Evolutionary conservation across 1,140 invertebrate genomes (phyloP), one percentile per base, ranked within the genome.

Genomic region (Bombus sibiricus): DNA sequence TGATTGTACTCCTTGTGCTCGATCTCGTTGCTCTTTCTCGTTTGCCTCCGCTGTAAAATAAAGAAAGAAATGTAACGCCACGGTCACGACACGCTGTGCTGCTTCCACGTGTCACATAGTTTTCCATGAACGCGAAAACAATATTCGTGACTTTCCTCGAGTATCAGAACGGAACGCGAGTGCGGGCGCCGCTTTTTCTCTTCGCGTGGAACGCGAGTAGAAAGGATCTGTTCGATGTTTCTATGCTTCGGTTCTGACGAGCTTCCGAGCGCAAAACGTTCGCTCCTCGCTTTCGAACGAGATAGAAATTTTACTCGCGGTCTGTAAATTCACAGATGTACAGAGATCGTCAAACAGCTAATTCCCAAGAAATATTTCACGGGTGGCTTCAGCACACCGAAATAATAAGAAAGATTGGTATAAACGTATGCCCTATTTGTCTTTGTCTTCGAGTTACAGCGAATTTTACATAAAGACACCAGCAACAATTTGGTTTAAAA

Each of bases 111-210:
- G 75, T 77, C 66, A 4, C 75, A 32, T 4, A 53, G 18, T 77
- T 89, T 87, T 88, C 62, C 82, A 79, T 66, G 71, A 77, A 81
- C 74, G 64, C 64, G 82, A 83, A 90, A 88, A 90, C 75, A 34
- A 78, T 72, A 53, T 73, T 72, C 80, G 73, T 15, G 83, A 93
- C 93, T 94, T 94, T 94, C 94, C 90, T 93, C 91, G 88, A 34
- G 85, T 94, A 94, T 94, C 86, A 94, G 94, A 91, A 93, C 94
- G 93, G 90, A 94, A 94, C 94, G 88, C 6, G 47, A 53, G 47
- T 75, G 75, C 15, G 62, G 47, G 47, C 18, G 53, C 3, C 69
- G 57, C 47, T 88, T 89, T 74, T 89, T 79, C 73, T 43, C 64
- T 80, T 3, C 5, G 18, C 47, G 22, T 8, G 3, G 28, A 53